Base-by-base conservation (phyloP, 1,140 invertebrate species). In the Leptopilina clavipes region DNA sequence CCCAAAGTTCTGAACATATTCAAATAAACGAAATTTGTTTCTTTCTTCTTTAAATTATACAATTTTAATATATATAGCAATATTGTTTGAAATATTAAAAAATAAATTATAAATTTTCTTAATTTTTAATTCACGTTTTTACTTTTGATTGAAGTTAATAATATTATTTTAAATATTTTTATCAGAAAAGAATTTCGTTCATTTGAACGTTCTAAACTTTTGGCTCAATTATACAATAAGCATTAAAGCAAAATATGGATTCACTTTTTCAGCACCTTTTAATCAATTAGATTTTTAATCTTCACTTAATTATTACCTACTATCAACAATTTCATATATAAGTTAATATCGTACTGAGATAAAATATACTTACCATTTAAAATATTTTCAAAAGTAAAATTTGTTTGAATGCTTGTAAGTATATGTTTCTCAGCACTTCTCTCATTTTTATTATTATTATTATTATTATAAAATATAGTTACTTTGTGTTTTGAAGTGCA, bases 401-500 rank as follows among this genome's bases (percentile, higher is more conserved):
- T 22, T 59, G 3, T 65, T 65, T 14, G 0, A 37, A 31, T 31
- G 14, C 59, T 31, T 65, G 59, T 65, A 31, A 65, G 59, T 65
- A 65, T 31, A 65, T 31, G 25, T 65, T 65, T 65, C 59, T n/a
- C 59, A 31, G 59, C 5, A 65, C 9, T 31, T 65, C 19, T 59
- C 25, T 59, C 19, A 48, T 48, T 52, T 17, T 52, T 10, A 71
- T 71, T 43, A 19, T 43, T 71, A 18, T n/a, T n/a, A n/a, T n/a
- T n/a, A n/a, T n/a, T 31, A 31, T 18, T 48, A 44, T 71, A 43
- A 44, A 43, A 71, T 65, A 65, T 65, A 65, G 14, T 54, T 73
- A 81, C 71, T 89, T 89, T 89, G 86, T 89, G 87, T 89, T 82
- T 86, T 77, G 82, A 88, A 82, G 86, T 88, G 87, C 86, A 87